Base-by-base conservation (phyloP, 2,888 invertebrate genomes). In the Lomographa bimaculata region DNA sequence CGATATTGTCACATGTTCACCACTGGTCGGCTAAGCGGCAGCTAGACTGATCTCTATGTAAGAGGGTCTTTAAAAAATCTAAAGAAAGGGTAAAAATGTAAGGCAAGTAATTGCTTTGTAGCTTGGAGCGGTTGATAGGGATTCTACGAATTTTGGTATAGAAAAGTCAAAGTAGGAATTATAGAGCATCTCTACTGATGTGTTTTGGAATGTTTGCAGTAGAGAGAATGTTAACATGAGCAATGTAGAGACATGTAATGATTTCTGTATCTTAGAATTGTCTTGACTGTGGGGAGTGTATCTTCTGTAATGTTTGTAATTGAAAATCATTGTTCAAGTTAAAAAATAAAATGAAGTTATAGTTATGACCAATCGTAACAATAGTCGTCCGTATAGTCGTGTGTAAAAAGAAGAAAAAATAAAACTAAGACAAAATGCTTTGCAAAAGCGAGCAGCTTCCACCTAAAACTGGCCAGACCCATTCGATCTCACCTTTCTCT, bases 401-500 rank as follows among this genome's bases (percentile, higher is more conserved):
- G 64, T 66, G 71, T 74, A 55, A 61, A 62, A 59, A 58, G 64
- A 55, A 63, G 67, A 69, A 67, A 65, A 35, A 40, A 14, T 7
- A 27, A 40, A 43, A 65, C 57, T 70, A 74, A 71, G 71, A 73
- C 67, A 82, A 79, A 84, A 86, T 83, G 85, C 83, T 85, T 84
- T 80, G 85, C 85, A 81, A 79, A 84, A 89, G 87, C 87, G 80
- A 85, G 81, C 80, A 86, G 82, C 79, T 79, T 81, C 85, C 84
- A 81, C 83, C 85, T 85, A 84, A 79, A 79, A 79, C 67, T 71
- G 80, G 77, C 79, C 82, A 84, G 85, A 83, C 75, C 83, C 84
- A 82, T 76, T 77, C 73, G 74, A 79, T 85, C 87, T 95, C 95
- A 97, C 97, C 97, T 96, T 95, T 92, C 94, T 95, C 85, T 97